phyloP scores from a whole-genome alignment of 1,140 invertebrate genomes.

The Saxidomus purpurata region DNA sequence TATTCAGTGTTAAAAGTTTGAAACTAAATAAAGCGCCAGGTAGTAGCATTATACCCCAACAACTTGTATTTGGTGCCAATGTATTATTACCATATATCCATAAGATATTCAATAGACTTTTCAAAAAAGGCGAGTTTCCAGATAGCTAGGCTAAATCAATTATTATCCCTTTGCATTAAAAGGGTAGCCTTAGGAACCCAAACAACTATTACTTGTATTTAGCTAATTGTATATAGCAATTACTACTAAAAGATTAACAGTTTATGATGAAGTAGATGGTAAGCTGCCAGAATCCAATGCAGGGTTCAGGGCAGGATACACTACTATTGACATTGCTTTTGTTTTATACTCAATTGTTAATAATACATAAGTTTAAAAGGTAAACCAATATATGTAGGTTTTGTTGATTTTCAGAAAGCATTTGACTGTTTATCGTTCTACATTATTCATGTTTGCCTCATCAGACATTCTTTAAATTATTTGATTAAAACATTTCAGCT shows the following conservation, averaged over 20 bases:
- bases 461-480: no score
- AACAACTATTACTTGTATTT: constrained; percentile 16
- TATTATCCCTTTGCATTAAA: no score
- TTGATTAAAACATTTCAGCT: no score
- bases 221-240: neutral
- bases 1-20: no score
- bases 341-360: constrained; percentile 47
- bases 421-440: constrained; percentile 42
- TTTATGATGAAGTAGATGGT: constrained; percentile 22
- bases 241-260: constrained; percentile 22
- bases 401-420: constrained; percentile 58
- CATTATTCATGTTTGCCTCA: no score
- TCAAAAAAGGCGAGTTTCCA: no score
- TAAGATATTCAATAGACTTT: no score
- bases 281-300: constrained; percentile 20
- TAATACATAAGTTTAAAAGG: constrained; percentile 28
- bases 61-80: no score
- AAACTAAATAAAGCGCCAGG: no score
- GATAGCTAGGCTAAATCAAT: no score
- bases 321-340: constrained; percentile 55
- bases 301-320: constrained; percentile 40
- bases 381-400: constrained; percentile 20
- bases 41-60: no score
- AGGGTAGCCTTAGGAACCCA: neutral
- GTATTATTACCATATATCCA: no score